Conservation (phyloP, 2,113 vertebrate genomes). For the Cathartes aura region DNA sequence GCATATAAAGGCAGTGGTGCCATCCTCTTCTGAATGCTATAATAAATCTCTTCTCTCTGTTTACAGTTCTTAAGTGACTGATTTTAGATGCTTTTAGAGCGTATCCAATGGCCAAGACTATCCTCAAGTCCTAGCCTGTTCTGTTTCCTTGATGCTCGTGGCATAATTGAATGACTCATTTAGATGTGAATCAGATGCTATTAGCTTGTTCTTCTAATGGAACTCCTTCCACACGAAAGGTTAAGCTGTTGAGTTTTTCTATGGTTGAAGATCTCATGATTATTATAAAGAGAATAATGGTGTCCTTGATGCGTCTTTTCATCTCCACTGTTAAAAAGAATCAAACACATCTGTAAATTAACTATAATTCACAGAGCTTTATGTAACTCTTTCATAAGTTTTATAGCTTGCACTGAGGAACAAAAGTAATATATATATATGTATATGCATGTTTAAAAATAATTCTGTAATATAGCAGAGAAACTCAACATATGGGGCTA, state of each 20-base stretch:
- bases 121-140: background rate
- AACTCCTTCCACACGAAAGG: constrained; percentile 14
- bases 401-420: constrained; percentile 30
- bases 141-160: background rate
- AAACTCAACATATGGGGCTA: background rate
- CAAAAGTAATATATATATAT: background rate
- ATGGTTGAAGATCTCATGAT: constrained; percentile 6
- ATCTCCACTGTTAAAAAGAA: constrained; percentile 50
- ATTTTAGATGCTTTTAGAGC: background rate
- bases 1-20: background rate
- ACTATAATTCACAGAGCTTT: constrained; percentile 52
- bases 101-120: background rate
- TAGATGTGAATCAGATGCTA: background rate
- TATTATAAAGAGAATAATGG: background rate
- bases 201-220: constrained; percentile 30
- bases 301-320: constrained; percentile 66
- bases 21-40: background rate
- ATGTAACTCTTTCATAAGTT: background rate
- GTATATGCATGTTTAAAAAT: constrained; percentile 40
- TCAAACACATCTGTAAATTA: constrained; percentile 47
- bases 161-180: background rate
- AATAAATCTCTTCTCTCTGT: background rate
- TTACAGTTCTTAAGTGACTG: background rate
- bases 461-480: constrained; percentile 8
- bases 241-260: constrained; percentile 25